phyloP scores from a whole-genome alignment of 2,888 invertebrate genomes.

The Idaea aversata region DNA sequence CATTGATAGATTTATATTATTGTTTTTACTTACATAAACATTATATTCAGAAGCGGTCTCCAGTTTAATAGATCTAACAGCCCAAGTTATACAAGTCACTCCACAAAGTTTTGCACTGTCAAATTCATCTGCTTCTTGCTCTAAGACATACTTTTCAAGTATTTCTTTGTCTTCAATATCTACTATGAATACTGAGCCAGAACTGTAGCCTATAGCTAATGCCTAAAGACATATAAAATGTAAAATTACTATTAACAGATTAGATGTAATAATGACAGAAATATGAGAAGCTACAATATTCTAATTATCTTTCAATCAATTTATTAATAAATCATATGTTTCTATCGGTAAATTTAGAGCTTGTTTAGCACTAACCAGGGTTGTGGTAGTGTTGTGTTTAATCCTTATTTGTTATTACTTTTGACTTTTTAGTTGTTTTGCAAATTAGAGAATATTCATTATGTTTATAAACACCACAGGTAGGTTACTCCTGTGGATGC shows the following conservation, averaged over 20 bases:
- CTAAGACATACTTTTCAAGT: slow-evolving; percentile 82
- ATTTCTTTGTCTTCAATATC: slow-evolving; percentile 93
- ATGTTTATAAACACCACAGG: no score
- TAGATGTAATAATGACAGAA: not conserved
- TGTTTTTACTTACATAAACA: slow-evolving; percentile 59
- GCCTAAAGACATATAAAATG: slow-evolving; percentile 65
- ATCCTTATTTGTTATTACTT: no score
- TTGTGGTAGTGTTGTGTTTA: no score
- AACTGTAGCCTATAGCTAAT: slow-evolving; percentile 85
- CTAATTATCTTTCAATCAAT: no score
- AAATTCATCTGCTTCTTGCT: slow-evolving; percentile 65
- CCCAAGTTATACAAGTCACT: slow-evolving; percentile 89
- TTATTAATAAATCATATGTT: no score
- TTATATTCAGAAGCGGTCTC: slow-evolving; percentile 68
- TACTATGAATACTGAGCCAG: slow-evolving; percentile 85
- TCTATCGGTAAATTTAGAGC: no score
- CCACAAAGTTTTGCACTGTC: slow-evolving; percentile 76
- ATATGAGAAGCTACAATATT: no score
- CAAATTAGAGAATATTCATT: no score
- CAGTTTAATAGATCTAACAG: slow-evolving; percentile 68
- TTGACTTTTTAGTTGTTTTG: no score
- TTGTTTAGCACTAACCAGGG: no score
- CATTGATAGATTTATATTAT: not conserved
- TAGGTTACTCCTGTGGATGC: no score
- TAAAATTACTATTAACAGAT: not conserved